Evolutionary conservation across 2,888 invertebrate species (phyloP).

Genomic region (Odontocolon sp.): DNA sequence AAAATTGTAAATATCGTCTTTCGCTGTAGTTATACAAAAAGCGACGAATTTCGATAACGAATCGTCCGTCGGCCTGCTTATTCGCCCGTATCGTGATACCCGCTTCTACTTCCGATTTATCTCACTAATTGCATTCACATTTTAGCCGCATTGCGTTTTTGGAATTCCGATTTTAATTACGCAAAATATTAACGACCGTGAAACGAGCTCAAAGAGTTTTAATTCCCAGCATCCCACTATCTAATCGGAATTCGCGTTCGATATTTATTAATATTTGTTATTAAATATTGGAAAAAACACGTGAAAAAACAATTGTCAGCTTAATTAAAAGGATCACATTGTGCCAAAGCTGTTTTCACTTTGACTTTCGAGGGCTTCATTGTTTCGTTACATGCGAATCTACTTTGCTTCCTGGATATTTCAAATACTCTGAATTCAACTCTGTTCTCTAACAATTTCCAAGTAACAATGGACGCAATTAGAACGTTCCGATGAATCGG

Average conservation of each 20-base stretch:
- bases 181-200: slow-evolving; percentile 12
- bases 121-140: slow-evolving; percentile 33
- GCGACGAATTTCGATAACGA: slow-evolving; percentile 27
- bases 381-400: neutral
- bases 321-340: neutral
- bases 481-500: slow-evolving; percentile 45
- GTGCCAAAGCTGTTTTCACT: slow-evolving; percentile 2
- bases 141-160: slow-evolving; percentile 16
- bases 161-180: slow-evolving; percentile 28
- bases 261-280: neutral
- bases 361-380: neutral
- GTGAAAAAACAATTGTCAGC: neutral
- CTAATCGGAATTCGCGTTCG: neutral
- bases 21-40: neutral
- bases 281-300: neutral
- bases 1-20: slow-evolving; percentile 8
- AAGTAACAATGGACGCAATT: slow-evolving; percentile 51
- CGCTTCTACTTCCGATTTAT: slow-evolving; percentile 26
- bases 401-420: neutral
- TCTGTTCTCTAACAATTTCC: neutral
- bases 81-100: neutral
- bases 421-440: slow-evolving; percentile 20
- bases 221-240: slow-evolving; percentile 10
- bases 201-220: neutral
- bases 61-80: neutral